These are phyloP conservation scores for Cottoperca gobio DNA, from an alignment of 2,797 vertebrate species.

Conservation along the genomic window DNA sequence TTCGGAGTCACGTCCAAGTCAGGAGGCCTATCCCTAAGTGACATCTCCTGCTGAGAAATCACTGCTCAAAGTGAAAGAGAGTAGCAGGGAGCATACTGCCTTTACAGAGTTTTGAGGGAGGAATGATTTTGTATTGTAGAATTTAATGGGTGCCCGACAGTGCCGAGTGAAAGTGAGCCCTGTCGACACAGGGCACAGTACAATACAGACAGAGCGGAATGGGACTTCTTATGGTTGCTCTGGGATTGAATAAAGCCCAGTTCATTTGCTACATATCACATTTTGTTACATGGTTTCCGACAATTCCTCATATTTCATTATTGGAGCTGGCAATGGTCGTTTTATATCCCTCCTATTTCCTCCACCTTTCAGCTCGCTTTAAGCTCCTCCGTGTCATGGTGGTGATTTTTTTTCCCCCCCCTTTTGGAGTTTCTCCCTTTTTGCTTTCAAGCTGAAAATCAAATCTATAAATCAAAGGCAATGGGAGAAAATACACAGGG, in stretches of 20 bases:
- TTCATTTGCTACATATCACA: constrained; percentile 81
- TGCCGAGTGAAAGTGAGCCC: constrained; percentile 69
- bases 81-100: constrained; percentile 36
- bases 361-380: constrained; percentile 77
- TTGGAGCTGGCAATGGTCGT: constrained; percentile 59
- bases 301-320: constrained; percentile 80
- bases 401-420: constrained; percentile 50
- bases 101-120: constrained; percentile 65
- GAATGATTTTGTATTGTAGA: constrained; percentile 65
- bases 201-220: constrained; percentile 70
- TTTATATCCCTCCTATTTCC: constrained; percentile 79
- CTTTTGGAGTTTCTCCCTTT: constrained; percentile 69
- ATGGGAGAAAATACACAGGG: constrained; percentile 71
- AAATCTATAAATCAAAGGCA: constrained; percentile 84
- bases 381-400: constrained; percentile 73
- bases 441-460: constrained; percentile 79
- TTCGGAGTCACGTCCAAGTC: constrained; percentile 49
- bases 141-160: constrained; percentile 72
- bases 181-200: constrained; percentile 68
- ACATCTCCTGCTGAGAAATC: constrained; percentile 43
- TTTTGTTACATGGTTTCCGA: constrained; percentile 76
- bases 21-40: constrained; percentile 39
- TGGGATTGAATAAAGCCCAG: constrained; percentile 80
- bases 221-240: constrained; percentile 70
- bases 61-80: constrained; percentile 42